Base-by-base conservation (phyloP, 2,797 vertebrate species). In the Enteromius trimaculatus region DNA sequence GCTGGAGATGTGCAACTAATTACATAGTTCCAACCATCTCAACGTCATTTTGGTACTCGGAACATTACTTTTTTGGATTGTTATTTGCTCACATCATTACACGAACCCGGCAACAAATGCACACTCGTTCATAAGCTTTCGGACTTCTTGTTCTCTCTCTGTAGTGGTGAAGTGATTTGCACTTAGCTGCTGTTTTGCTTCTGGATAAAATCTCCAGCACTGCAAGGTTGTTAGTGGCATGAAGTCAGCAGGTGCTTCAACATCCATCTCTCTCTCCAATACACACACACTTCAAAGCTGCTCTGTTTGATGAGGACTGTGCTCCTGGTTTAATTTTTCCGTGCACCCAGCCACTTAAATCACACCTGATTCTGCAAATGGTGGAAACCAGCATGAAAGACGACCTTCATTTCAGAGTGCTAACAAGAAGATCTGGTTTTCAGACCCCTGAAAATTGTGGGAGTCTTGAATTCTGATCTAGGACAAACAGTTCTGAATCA, bases 181-280 rank as follows among this genome's bases (percentile, higher is more conserved):
- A 77, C 21, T 47, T 58, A 55, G 37, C 74, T 82, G 34, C 17
- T 66, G 47, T 65, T 39, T 66, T 70, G 37, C 37, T 47, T 68
- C 49, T 70, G 77, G 76, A 81, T 79, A 74, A 68, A 77, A 68
- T 77, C 58, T 72, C 64, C 75, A 68, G 53, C 64, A 49, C 29
- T 75, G 49, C 74, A 80, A 26, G 70, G 65, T 75, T 37, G 37
- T 62, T 84, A 84, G 83, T 14, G 31, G 66, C 51, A 68, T 82
- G n/a, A 39, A 71, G 70, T 69, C 81, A 75, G 76, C 79, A 82
- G 81, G 75, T 85, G 80, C 31, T 76, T 66, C 42, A 85, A 34
- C 81, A 80, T 82, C 82, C 78, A 71, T 78, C 65, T 66, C 31
- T 81, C 62, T 85, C 34, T 47, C 49, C 34, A 69, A 14, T 26